A percentile compares a stretch with the other conserved stretches of the same genome.
phyloP scores from a whole-genome alignment of 2,113 vertebrate genomes.

The Xenus cinereus region DNA sequence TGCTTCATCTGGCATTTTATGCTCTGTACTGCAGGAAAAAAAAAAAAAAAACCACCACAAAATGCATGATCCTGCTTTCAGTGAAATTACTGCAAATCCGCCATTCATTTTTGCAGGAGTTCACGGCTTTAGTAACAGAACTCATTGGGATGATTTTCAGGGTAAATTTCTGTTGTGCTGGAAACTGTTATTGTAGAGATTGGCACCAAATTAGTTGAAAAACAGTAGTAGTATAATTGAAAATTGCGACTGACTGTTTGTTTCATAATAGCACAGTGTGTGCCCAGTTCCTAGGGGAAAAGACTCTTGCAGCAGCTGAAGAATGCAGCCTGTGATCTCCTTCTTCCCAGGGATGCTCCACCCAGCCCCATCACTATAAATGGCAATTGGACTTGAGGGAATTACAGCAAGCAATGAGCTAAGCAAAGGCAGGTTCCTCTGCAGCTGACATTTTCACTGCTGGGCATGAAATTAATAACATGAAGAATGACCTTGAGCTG shows the following conservation, averaged over 20 bases:
- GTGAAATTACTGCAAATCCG: background rate
- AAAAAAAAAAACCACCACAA: background rate
- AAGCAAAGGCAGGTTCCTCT: conserved; percentile 12
- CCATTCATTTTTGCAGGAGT: background rate
- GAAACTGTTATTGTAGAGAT: background rate
- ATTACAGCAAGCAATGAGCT: background rate
- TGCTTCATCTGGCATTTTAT: background rate
- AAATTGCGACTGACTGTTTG: background rate
- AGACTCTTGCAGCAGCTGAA: conserved; percentile 3
- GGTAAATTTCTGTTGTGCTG: background rate
- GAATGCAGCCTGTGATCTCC: conserved; percentile 30
- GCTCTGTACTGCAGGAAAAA: background rate
- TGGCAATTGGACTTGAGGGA: conserved; percentile 7
- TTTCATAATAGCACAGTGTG: background rate
- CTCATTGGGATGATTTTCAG: background rate
- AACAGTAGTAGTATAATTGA: background rate
- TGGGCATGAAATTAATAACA: background rate
- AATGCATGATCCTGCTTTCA: background rate
- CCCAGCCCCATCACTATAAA: background rate
- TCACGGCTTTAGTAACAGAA: background rate
- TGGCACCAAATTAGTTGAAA: conserved; percentile 4
- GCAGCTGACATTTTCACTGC: background rate
- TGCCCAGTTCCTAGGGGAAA: background rate
- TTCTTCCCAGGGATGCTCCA: conserved; percentile 39
- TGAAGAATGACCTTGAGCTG: background rate